Conservation (phyloP, 2,797 vertebrate genomes). For the Cossypha polioptera region DNA sequence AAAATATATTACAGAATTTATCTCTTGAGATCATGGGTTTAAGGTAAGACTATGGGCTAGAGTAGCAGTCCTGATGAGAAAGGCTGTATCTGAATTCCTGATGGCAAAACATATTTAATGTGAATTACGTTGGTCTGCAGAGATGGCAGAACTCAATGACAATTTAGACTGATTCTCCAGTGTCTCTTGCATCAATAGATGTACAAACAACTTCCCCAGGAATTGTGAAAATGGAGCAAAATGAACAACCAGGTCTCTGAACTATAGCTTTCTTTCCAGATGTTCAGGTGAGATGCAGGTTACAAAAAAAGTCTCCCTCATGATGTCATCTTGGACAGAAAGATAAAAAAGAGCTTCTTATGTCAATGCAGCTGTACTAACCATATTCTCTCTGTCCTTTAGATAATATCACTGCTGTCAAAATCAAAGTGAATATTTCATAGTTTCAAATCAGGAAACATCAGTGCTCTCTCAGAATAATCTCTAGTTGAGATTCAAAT, state of each 20-base stretch:
- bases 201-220: not conserved
- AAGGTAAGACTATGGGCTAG: not conserved
- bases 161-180: not conserved
- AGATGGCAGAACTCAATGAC: rapidly evolving
- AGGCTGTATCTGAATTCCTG: not conserved
- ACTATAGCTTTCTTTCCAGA: not conserved
- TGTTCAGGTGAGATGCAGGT: not conserved
- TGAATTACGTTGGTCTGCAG: not conserved
- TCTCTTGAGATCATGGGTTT: not conserved
- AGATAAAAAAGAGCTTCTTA: not conserved
- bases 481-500: not conserved
- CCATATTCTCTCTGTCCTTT: not conserved
- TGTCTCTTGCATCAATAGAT: not conserved
- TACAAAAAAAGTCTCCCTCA: not conserved
- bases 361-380: not conserved
- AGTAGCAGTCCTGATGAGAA: not conserved
- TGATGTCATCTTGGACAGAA: not conserved
- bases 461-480: not conserved
- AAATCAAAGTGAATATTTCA: not conserved
- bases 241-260: not conserved
- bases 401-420: not conserved
- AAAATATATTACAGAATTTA: not conserved
- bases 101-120: not conserved
- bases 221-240: not conserved
- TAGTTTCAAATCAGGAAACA: not conserved